Evolutionary conservation across 2,113 vertebrate species (phyloP).

Genomic region (Scortum barcoo): DNA sequence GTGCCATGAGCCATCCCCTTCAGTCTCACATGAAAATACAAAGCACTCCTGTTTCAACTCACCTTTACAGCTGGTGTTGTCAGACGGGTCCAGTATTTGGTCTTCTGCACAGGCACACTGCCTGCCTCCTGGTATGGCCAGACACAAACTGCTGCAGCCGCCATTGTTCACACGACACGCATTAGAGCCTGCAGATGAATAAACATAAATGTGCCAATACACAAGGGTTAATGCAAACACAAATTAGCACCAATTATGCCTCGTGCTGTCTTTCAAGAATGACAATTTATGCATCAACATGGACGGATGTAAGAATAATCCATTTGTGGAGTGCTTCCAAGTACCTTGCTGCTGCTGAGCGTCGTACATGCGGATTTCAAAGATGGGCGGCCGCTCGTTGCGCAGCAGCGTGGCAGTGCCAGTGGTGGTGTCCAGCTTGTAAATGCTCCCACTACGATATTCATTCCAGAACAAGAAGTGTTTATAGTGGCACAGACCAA

Average conservation of each 20-base stretch:
- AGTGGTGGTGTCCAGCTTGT: conserved; percentile 90
- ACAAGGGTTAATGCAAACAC: not conserved
- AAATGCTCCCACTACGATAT: conserved; percentile 97
- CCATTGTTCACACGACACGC: conserved; percentile 94
- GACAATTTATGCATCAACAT: not conserved
- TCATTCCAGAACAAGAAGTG: conserved; percentile 98
- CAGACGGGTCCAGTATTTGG: conserved; percentile 87
- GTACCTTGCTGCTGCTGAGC: conserved; percentile 90
- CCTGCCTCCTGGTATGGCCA: conserved; percentile 91
- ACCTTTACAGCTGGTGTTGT: conserved; percentile 95
- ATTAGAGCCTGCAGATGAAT: conserved; percentile 87
- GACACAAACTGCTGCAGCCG: conserved; percentile 95
- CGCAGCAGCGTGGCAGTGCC: conserved; percentile 90
- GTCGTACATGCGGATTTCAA: conserved; percentile 98
- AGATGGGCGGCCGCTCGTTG: conserved; percentile 95
- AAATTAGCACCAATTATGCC: not conserved
- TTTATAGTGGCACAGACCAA: conserved; percentile 97
- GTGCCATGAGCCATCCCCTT: conserved; percentile 14
- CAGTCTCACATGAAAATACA: not conserved
- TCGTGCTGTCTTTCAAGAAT: not conserved
- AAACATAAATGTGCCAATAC: not conserved
- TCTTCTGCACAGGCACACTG: conserved; percentile 96
- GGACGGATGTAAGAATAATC: not conserved
- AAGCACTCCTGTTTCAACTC: not conserved
- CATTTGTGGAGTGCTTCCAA: not conserved